Evolutionary conservation across 92 coral and sea anemone genomes (phyloP), one percentile per base, ranked within the genome.

Genomic region (Muricea muricata): DNA sequence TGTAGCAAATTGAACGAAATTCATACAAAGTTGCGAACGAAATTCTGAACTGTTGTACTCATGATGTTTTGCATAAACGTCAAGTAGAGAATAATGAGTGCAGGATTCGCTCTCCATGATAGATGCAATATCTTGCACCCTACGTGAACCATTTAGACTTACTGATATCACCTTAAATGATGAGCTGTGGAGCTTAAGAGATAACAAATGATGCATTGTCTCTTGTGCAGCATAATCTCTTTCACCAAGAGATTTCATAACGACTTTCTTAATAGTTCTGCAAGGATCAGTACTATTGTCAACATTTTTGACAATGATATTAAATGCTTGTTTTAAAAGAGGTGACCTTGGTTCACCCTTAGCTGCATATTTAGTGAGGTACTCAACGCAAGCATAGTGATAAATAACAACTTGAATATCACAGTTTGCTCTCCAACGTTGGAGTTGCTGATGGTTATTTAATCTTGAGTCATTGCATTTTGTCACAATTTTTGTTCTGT

Each of bases 191-290:
- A 37, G 42, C 9, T 37, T 37, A 4, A 37, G 9, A 37, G 42
- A 37, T 9, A 37, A 9, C 42, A 37, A 37, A 37, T 37, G 42
- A 37, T 37, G 42, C 42, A 37, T 37, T 37, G 42, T 37, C 42
- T 37, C 42, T 37, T 74, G 91, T 1, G 90, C 81, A 45, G 87
- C 79, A 87, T 81, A 87, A 61, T 87, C 91, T 73, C 91, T 81
- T 87, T 87, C 91, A 23, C 90, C 86, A 50, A 67, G 83, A 15
- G 91, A 82, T 88, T 83, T 88, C 91, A 83, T 75, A 29, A 83
- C 76, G 5, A 87, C 34, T 29, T 90, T 89, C 67, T 85, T 85
- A 18, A 85, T 54, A 32, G 83, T 56, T 72, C 76, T 85, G 56
- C 77, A 86, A 33, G 92, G 83, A 69, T 79, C 39, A 65, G 83